A percentile compares a stretch with the other conserved stretches of the same genome.
phyloP scores from a whole-genome alignment of 2,888 invertebrate genomes.

The Caenorhabditis sp. region DNA sequence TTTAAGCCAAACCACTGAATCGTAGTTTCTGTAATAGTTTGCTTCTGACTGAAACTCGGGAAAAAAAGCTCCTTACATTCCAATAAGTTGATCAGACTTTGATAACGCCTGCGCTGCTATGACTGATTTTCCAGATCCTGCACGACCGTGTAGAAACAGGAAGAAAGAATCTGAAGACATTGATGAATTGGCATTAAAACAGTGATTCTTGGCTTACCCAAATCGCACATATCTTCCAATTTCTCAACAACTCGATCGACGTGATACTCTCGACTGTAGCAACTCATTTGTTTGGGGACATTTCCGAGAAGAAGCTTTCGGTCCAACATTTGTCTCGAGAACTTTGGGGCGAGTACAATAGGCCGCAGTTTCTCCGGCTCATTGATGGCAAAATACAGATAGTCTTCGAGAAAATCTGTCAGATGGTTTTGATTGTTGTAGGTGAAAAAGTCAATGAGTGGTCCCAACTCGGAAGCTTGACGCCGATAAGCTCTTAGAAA shows the following conservation, averaged over 20 bases:
- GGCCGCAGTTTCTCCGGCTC: slow-evolving; percentile 42
- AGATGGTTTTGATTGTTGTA: slow-evolving; percentile 55
- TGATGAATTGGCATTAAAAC: too few species aligned
- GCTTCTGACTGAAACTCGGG: not conserved
- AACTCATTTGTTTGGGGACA: slow-evolving; percentile 41
- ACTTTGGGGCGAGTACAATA: slow-evolving; percentile 35
- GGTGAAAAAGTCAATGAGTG: slow-evolving; percentile 48
- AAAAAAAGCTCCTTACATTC: slow-evolving; percentile 42
- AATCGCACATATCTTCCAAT: slow-evolving; percentile 42
- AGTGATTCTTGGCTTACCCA: not conserved
- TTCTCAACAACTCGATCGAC: slow-evolving; percentile 35
- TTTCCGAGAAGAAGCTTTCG: slow-evolving; percentile 51
- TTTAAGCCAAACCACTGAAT: slow-evolving; percentile 60
- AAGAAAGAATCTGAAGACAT: slow-evolving; percentile 60
- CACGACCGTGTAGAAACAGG: slow-evolving; percentile 64
- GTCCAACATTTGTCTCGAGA: slow-evolving; percentile 45
- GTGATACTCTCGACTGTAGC: slow-evolving; percentile 24
- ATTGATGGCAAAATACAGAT: slow-evolving; percentile 28
- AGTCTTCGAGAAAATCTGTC: slow-evolving; percentile 43
- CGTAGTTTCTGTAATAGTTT: slow-evolving; percentile 40
- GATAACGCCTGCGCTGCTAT: slow-evolving; percentile 55
- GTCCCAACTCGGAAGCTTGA: slow-evolving; percentile 41
- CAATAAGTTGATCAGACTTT: slow-evolving; percentile 54
- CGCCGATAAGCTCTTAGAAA: slow-evolving; percentile 52
- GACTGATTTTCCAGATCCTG: slow-evolving; percentile 68